These are phyloP conservation scores for Gorsachius goisagi DNA, from an alignment of 2,113 vertebrate species.

Conservation along the genomic window DNA sequence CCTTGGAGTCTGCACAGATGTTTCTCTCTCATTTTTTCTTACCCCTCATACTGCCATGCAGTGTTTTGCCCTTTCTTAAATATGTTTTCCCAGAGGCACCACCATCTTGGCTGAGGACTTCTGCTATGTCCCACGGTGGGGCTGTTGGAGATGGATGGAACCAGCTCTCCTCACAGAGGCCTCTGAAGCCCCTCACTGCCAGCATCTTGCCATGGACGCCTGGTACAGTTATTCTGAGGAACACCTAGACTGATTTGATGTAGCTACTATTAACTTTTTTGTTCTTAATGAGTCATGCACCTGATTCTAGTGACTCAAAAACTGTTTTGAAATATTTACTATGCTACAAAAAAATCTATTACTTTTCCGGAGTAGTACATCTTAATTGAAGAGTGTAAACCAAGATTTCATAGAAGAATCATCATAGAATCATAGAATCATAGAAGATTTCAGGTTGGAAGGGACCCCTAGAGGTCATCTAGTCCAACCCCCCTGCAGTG, in stretches of 20 bases:
- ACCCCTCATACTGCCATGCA: not conserved
- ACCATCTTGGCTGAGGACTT: not conserved
- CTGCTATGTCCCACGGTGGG: too few relatives aligned
- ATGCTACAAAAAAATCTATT: not conserved
- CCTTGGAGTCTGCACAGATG: not conserved
- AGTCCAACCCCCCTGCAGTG: too few relatives aligned
- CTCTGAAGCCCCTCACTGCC: not conserved
- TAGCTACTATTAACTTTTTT: not conserved
- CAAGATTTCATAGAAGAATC: too few relatives aligned
- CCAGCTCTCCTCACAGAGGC: not conserved
- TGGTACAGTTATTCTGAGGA: not conserved
- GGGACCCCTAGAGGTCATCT: too few relatives aligned
- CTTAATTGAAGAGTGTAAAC: not conserved
- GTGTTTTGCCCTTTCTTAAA: not conserved
- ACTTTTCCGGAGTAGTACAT: not conserved
- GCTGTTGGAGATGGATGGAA: not conserved
- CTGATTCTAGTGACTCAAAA: not conserved
- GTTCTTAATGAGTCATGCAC: not conserved
- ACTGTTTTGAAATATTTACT: not conserved
- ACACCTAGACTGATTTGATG: not conserved
- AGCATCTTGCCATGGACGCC: not conserved
- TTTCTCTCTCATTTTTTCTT: not conserved
- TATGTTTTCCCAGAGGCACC: not conserved
- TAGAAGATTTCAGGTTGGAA: too few relatives aligned
- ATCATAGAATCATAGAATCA: too few relatives aligned